A percentile compares a stretch with the other conserved stretches of the same genome.
Conservation (phyloP, 2,888 invertebrate species). For the Ophraella communa region DNA sequence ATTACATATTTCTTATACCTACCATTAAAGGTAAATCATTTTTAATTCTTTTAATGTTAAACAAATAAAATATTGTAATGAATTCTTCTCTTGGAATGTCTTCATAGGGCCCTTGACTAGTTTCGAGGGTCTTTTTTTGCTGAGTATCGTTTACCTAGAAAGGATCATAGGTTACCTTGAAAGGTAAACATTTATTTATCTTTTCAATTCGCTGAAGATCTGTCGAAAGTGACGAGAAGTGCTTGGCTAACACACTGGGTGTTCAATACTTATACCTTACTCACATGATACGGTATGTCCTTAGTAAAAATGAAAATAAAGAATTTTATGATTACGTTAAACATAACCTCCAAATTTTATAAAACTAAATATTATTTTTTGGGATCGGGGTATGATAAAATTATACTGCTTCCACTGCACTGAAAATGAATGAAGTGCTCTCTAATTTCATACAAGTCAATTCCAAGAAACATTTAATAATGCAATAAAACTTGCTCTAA, state of each 20-base stretch:
- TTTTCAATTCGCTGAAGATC: constrained; percentile 29
- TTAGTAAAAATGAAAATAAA: too few relatives aligned
- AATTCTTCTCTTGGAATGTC: constrained; percentile 13
- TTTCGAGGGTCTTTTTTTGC: constrained; percentile 21
- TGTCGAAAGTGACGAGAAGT: constrained; percentile 25
- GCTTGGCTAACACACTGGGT: constrained; percentile 18
- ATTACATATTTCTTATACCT: background rate
- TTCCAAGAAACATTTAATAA: too few relatives aligned
- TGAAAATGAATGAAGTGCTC: too few relatives aligned
- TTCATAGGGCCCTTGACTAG: constrained; percentile 10
- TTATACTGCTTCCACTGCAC: too few relatives aligned
- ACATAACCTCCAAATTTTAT: too few relatives aligned
- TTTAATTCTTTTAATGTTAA: constrained; percentile 19
- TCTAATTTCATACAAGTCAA: too few relatives aligned
- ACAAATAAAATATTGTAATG: constrained; percentile 17
- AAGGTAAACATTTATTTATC: constrained; percentile 32
- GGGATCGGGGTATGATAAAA: too few relatives aligned
- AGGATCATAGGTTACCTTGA: constrained; percentile 28
- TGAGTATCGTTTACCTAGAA: constrained; percentile 31
- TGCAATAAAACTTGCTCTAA: too few relatives aligned
- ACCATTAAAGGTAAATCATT: background rate
- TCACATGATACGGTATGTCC: background rate
- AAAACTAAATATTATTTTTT: too few relatives aligned
- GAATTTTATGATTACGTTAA: too few relatives aligned
- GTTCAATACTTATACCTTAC: background rate